Base-by-base conservation (phyloP, 2,888 invertebrate species). In the Nemotelus nigrinus region DNA sequence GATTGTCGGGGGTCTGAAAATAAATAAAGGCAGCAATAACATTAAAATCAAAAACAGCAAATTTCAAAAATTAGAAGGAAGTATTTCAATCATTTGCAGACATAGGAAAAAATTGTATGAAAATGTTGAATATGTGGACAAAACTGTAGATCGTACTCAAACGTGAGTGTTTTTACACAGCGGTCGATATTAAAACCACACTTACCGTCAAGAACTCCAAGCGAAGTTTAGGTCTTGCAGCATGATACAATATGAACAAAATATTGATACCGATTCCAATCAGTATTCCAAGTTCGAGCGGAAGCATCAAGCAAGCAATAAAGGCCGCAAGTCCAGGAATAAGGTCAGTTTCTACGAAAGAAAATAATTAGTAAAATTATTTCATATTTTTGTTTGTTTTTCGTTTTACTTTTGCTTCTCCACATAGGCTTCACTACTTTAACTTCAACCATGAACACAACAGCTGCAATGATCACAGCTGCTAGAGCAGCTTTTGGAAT, bases 401-500 rank as follows among this genome's bases (percentile, higher is more conserved):
- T 10, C 70, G 39, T 58, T 92, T 91, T 86, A 95, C 95, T 95
- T 87, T 95, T 96, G 7, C 94, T 92, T 82, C 94, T 90, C 95
- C 96, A 96, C 92, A 96, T 94, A 0, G 95, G 94, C 82, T 92
- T 92, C 71, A 96, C 89, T 74, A 96, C 95, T 85, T 93, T 92
- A 80, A 94, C 93, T 86, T 96, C 96, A 25, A 96, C 93, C 96
- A 96, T 96, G 86, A 96, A 95, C 76, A 97, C 89, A 63, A 97
- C 97, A 45, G 97, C 97, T 48, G 95, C 93, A 81, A 97, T 95
- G 84, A 97, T 97, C 82, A 97, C 93, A 2, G 95, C 95, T 2
- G 96, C 96, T 81, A 97, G 88, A 3, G 94, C 91, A 5, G 96
- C 91, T 85, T 93, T 94, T 0, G 96, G 96, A 83, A 96, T 96